phyloP scores from a whole-genome alignment of 2,113 vertebrate genomes.

The Rhadina sibilatrix region DNA sequence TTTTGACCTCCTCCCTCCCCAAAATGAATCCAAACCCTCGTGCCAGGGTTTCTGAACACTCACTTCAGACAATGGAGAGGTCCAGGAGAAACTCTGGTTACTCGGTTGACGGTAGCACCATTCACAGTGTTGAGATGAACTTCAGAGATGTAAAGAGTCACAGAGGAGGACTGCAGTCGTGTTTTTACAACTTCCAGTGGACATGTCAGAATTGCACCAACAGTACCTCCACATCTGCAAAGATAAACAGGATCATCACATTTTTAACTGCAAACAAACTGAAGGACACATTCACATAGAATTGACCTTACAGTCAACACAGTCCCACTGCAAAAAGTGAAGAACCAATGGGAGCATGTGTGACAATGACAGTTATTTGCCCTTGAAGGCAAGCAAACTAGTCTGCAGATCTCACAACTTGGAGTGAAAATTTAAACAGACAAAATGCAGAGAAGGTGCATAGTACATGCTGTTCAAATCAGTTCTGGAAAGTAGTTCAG shows the following conservation, averaged over 20 bases:
- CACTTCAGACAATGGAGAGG: slow-evolving; percentile 97
- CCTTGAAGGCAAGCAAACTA: not conserved
- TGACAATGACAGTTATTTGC: not conserved
- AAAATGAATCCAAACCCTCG: not conserved
- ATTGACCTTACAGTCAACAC: not conserved
- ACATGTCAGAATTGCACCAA: slow-evolving; percentile 97
- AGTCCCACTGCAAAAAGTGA: not conserved
- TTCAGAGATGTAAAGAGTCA: slow-evolving; percentile 93
- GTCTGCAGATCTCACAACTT: not conserved
- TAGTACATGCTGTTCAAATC: not conserved
- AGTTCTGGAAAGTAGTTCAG: not conserved
- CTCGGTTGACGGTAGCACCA: slow-evolving; percentile 82
- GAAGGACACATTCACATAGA: not conserved
- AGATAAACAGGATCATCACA: not conserved
- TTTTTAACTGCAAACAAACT: not conserved
- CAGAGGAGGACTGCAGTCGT: slow-evolving; percentile 92
- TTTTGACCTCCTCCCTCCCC: not conserved
- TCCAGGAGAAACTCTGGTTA: slow-evolving; percentile 88
- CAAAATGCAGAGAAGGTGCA: not conserved
- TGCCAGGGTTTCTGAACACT: slow-evolving; percentile 30
- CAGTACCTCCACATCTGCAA: slow-evolving; percentile 94
- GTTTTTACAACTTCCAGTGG: slow-evolving; percentile 99
- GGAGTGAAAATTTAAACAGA: not conserved
- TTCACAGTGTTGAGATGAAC: slow-evolving; percentile 91
- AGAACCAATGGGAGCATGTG: fast-evolving